Evolutionary conservation across 2,888 invertebrate genomes (phyloP), one percentile per base, ranked within the genome.

Genomic region (Oegoconia quadripuncta): DNA sequence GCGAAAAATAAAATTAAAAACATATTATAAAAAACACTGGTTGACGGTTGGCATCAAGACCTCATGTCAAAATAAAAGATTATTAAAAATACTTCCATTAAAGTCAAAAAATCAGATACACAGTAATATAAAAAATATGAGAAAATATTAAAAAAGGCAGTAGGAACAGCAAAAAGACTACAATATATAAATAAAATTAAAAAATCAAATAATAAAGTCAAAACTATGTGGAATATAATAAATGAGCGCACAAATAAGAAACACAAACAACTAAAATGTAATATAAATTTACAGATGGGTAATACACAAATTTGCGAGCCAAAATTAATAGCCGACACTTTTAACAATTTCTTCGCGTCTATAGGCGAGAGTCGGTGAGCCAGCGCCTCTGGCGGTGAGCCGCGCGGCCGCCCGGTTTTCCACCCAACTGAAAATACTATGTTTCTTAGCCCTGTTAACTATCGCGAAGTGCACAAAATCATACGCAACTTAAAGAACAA

Each of bases 61-160:
- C 7, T 39, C 45, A 5, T 40, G 39, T 15, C 30, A 26, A 6
- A 26, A 38, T 25, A 40, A 42, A 38, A 28, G 36, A 30, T 14
- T 42, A 7, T 15, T 40, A 23, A 41, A 22, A 20, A 30, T 9
- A 18, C 33, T 13, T 33, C 40, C 35, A 25, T 36, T 5, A 37
- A 37, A 16, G 36, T 36, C 13, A 8, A 20, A 26, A 35, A 32
- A 6, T 6, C 41, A 34, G 23, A 23, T 15, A 16, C 34, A 12
- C 17, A n/a, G n/a, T n/a, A 40, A n/a, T 27, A 35, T 12, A 35
- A 40, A 31, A 15, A 0, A 2, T 40, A 35, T 12, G 11, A 17
- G 6, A 44, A 38, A 38, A 37, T 31, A 20, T 27, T 44, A 12
- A 46, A 42, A 37, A 33, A 34, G 37, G 20, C 33, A n/a, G 27